Conservation (phyloP, 92 coral and sea anemone species). For the Umimayanthus kanabou region DNA sequence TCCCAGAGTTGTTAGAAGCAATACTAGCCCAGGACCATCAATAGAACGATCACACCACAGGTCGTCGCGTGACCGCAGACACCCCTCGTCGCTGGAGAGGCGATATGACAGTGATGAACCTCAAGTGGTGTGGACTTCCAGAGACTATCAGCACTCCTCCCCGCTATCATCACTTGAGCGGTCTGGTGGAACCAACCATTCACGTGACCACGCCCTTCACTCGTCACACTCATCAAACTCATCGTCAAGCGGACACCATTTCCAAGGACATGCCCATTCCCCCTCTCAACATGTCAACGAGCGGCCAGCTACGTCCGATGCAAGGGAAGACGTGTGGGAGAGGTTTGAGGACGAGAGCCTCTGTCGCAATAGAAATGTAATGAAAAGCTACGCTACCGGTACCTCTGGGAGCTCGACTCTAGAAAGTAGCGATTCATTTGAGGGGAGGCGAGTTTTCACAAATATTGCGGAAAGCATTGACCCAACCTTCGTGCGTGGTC, state of each 20-base stretch:
- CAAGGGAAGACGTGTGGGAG: constrained; percentile 82
- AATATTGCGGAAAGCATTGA: constrained; percentile 94
- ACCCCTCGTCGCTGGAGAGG: constrained; percentile 55
- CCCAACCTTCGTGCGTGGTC: constrained; percentile 82
- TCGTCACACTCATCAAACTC: constrained; percentile 72
- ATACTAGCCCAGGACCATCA: constrained; percentile 36
- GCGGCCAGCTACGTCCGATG: constrained; percentile 56
- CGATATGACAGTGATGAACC: constrained; percentile 32
- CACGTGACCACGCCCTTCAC: constrained; percentile 25
- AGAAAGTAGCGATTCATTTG: constrained; percentile 48
- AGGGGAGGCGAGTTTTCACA: constrained; percentile 49
- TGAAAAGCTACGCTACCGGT: constrained; percentile 62
- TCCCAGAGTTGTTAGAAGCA: constrained; percentile 30
- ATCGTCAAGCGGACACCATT: constrained; percentile 56
- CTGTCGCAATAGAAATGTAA: constrained; percentile 53
- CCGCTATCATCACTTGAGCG: constrained; percentile 72
- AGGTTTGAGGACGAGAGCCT: constrained; percentile 71
- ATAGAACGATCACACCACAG: constrained; percentile 10
- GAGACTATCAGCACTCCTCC: constrained; percentile 51
- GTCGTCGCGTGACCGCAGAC: constrained; percentile 42
- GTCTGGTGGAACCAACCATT: constrained; percentile 30
- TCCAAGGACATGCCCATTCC: constrained; percentile 45
- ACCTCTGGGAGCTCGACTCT: constrained; percentile 57
- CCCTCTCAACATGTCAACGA: constrained; percentile 22
- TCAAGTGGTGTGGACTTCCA: constrained; percentile 34